Evolutionary conservation across 2,888 invertebrate genomes (phyloP).

Genomic region (Hyalella azteca): DNA sequence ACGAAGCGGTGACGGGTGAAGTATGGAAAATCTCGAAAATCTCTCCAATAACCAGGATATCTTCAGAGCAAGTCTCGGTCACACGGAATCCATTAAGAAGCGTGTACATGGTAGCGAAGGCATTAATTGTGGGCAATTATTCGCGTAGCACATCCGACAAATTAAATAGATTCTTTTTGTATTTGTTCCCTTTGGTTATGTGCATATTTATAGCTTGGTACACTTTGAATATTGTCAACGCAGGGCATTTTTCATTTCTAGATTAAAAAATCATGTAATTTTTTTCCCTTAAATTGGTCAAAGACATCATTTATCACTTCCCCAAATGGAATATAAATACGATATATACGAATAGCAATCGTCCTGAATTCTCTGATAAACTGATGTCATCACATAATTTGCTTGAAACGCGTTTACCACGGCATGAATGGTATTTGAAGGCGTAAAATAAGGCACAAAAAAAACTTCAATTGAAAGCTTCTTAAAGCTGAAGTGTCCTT

Average conservation of each 20-base stretch:
- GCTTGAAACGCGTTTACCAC: no score
- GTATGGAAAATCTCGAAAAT: background rate
- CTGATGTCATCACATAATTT: no score
- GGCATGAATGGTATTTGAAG: no score
- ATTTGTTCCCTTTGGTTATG: background rate
- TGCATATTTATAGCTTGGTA: background rate
- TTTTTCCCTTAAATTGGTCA: background rate
- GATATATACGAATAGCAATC: no score
- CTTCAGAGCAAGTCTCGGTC: background rate
- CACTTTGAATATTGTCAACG: background rate
- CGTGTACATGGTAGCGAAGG: background rate
- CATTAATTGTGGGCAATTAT: background rate
- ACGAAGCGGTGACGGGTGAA: background rate
- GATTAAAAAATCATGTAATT: background rate
- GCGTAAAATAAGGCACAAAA: no score
- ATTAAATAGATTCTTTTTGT: background rate
- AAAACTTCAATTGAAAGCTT: no score
- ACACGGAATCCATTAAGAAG: background rate
- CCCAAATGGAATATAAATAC: no score
- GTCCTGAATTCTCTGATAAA: no score
- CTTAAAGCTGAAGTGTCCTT: no score
- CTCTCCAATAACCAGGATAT: background rate
- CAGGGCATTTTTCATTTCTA: background rate
- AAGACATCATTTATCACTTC: no score
- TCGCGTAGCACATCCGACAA: background rate